Conservation (phyloP, 2,888 invertebrate genomes). For the Cybosia mesomella region DNA sequence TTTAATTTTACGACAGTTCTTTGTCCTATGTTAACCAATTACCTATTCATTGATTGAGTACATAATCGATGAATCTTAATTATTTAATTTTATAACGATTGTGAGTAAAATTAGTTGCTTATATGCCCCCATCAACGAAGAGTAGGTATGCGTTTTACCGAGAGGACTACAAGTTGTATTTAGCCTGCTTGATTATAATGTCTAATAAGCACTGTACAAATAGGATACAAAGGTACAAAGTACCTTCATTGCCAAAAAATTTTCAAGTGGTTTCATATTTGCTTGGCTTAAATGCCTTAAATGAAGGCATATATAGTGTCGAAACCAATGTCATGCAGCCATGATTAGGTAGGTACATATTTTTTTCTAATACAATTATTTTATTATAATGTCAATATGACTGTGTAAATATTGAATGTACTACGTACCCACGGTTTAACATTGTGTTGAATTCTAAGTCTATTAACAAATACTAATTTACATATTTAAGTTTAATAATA, state of each 20-base stretch:
- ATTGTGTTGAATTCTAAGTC: not conserved
- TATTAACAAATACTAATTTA: no score
- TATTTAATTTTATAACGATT: no score
- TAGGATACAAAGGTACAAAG: slow-evolving; percentile 66
- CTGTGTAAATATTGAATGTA: not conserved
- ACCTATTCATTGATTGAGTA: no score
- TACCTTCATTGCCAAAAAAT: slow-evolving; percentile 65
- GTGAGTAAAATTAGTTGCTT: no score
- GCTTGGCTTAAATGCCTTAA: slow-evolving; percentile 44
- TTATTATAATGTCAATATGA: not conserved
- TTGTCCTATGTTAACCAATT: no score
- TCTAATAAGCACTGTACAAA: slow-evolving; percentile 45
- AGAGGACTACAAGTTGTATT: not conserved
- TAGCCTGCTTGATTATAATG: not conserved
- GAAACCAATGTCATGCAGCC: slow-evolving; percentile 56
- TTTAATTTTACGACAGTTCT: no score
- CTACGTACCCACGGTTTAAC: not conserved
- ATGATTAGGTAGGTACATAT: slow-evolving; percentile 11
- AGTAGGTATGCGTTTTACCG: not conserved
- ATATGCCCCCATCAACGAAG: no score
- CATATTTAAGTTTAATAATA: no score
- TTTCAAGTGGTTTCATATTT: slow-evolving; percentile 65
- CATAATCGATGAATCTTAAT: no score
- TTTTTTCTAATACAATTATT: not conserved
- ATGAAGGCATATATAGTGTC: slow-evolving; percentile 54